phyloP scores from a whole-genome alignment of 2,797 vertebrate species.

The Chiroxiphia lanceolata region DNA sequence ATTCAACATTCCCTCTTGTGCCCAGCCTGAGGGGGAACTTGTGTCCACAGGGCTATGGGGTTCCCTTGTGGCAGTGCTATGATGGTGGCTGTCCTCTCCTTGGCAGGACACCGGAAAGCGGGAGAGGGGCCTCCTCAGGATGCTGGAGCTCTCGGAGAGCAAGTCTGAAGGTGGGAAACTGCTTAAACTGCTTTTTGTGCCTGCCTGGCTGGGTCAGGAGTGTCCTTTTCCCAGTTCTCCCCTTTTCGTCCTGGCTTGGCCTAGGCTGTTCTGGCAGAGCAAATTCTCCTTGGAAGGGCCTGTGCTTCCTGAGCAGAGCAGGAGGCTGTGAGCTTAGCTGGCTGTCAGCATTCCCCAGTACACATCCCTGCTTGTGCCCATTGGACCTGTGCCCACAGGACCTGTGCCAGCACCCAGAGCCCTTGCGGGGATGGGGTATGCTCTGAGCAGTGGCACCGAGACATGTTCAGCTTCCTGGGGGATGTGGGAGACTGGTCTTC shows the following conservation, averaged over 20 bases:
- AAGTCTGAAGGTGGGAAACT: constrained; percentile 69
- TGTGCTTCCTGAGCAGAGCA: background rate
- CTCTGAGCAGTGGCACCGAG: background rate
- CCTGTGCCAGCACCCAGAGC: rapidly evolving
- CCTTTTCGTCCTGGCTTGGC: rapidly evolving
- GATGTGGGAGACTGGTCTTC: background rate
- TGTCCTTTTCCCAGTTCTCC: background rate
- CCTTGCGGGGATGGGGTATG: background rate
- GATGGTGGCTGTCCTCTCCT: background rate
- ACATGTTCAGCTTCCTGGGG: background rate
- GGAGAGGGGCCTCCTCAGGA: constrained; percentile 72
- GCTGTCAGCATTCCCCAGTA: background rate
- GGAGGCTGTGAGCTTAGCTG: background rate
- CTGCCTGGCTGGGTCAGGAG: background rate
- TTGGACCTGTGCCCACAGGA: background rate
- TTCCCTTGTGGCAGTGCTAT: rapidly evolving
- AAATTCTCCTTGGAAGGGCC: background rate
- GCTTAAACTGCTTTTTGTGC: background rate
- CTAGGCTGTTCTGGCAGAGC: background rate
- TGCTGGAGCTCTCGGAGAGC: constrained; percentile 77
- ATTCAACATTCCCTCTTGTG: background rate
- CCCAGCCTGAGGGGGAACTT: background rate
- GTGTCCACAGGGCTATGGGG: rapidly evolving
- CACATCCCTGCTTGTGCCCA: background rate
- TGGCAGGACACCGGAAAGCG: constrained; percentile 53